A percentile compares a stretch with the other conserved stretches of the same genome.
phyloP scores from a whole-genome alignment of 2,888 invertebrate species.

The Opisthograptis luteolata region DNA sequence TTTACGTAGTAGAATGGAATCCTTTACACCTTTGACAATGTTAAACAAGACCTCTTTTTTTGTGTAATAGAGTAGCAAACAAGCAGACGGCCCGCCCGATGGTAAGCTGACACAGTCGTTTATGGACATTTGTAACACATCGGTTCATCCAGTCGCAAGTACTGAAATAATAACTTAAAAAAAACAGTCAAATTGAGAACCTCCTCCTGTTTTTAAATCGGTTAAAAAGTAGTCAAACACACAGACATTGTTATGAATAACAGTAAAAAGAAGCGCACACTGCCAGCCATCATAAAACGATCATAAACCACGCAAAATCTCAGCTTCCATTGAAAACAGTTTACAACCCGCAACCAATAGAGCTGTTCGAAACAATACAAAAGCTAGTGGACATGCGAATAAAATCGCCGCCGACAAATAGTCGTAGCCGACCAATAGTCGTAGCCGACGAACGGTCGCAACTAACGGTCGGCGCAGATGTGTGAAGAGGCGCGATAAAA shows the following conservation, averaged over 20 bases:
- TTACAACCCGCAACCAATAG: slow-evolving; percentile 5
- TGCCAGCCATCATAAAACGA: background rate
- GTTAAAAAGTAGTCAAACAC: too few species aligned
- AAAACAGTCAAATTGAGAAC: too few species aligned
- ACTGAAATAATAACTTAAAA: too few species aligned
- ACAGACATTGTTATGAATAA: too few species aligned
- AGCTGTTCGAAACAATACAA: slow-evolving; percentile 43
- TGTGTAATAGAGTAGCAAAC: too few species aligned
- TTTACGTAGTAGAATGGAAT: slow-evolving; percentile 5
- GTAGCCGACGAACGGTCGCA: slow-evolving; percentile 34
- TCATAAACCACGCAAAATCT: slow-evolving; percentile 2
- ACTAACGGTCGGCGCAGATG: slow-evolving; percentile 56
- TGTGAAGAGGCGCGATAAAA: slow-evolving; percentile 55
- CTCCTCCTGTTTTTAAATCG: too few species aligned
- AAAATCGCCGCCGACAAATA: slow-evolving; percentile 20
- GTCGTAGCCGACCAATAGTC: slow-evolving; percentile 3
- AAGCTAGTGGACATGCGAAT: slow-evolving; percentile 33
- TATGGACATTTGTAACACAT: too few species aligned
- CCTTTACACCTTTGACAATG: background rate
- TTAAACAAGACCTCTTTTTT: background rate
- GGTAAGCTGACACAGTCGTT: too few species aligned
- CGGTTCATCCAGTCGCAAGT: too few species aligned
- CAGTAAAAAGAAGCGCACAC: background rate
- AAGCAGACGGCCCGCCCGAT: too few species aligned
- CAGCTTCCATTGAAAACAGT: background rate